Percentiles rank a stretch among this genome's conserved stretches.
Evolutionary conservation across 2,113 vertebrate species (phyloP).

Genomic region (Ceyx margarethae): DNA sequence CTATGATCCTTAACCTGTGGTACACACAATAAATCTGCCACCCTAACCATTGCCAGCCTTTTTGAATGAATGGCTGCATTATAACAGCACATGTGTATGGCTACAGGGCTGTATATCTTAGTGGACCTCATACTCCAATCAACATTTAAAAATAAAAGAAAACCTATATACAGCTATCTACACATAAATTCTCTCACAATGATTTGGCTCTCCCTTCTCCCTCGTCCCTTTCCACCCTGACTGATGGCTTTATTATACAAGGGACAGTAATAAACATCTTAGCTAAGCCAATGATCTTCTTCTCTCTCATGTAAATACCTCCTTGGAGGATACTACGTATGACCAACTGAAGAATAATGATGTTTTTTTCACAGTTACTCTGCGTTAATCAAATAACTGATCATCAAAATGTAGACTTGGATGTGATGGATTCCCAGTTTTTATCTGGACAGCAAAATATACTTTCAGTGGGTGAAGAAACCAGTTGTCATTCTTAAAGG

Average conservation of each 20-base stretch:
- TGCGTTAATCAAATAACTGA: not conserved
- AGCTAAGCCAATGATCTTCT: slow-evolving; percentile 20
- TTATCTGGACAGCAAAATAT: not conserved
- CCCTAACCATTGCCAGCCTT: slow-evolving; percentile 55
- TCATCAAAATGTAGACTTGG: not conserved
- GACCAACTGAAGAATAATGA: not conserved
- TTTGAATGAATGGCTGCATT: slow-evolving; percentile 62
- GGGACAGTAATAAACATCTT: slow-evolving; percentile 28
- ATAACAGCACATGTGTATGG: slow-evolving; percentile 55
- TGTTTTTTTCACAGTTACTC: not conserved
- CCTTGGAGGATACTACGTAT: slow-evolving; percentile 8
- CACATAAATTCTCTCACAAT: slow-evolving; percentile 11
- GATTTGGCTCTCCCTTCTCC: slow-evolving; percentile 10
- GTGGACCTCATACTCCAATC: slow-evolving; percentile 15
- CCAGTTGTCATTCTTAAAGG: not conserved
- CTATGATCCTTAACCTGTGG: slow-evolving; percentile 61
- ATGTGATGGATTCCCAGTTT: not conserved
- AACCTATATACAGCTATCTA: slow-evolving; percentile 19
- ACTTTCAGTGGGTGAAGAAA: not conserved
- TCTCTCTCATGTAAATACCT: not conserved
- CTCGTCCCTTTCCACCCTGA: not conserved
- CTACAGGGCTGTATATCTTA: slow-evolving; percentile 49
- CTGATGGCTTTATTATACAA: slow-evolving; percentile 36
- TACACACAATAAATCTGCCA: slow-evolving; percentile 71
- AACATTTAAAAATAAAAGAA: slow-evolving; percentile 48